These are phyloP conservation scores for Netelia fuscicornis DNA, from an alignment of 2,888 invertebrate species.

Conservation along the genomic window DNA sequence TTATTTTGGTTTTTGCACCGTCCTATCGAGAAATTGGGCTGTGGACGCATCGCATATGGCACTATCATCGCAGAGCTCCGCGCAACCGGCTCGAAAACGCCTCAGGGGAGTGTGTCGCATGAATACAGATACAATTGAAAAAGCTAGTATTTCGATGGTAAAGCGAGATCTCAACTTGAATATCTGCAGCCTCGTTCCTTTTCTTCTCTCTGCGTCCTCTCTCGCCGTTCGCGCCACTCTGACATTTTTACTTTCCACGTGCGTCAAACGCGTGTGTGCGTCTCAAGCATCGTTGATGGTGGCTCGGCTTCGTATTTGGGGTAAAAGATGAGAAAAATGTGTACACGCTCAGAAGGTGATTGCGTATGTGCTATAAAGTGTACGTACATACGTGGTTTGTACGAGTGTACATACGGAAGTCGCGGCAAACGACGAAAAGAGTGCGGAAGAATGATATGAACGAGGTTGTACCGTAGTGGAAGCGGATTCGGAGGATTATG, in stretches of 20 bases:
- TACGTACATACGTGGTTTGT: not conserved
- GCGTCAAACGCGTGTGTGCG: conserved; percentile 5
- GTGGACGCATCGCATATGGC: not conserved
- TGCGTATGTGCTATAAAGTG: conserved; percentile 23
- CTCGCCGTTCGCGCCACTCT: conserved; percentile 12
- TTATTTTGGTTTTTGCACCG: not conserved
- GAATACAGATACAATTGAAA: conserved; percentile 50
- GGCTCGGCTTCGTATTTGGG: conserved; percentile 47
- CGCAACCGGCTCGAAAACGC: not conserved
- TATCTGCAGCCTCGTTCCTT: conserved; percentile 30
- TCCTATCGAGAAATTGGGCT: not conserved
- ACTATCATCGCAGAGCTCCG: not conserved
- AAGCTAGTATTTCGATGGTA: conserved; percentile 13
- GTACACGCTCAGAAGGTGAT: conserved; percentile 30
- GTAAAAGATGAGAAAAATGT: conserved; percentile 59
- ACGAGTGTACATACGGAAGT: conserved; percentile 14
- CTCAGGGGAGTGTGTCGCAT: not conserved
- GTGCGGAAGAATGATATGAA: conserved; percentile 44
- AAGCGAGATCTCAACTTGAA: conserved; percentile 40
- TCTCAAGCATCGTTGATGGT: conserved; percentile 33
- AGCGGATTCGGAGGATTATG: conserved; percentile 19
- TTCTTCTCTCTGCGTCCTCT: conserved; percentile 22
- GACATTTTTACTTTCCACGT: conserved; percentile 40
- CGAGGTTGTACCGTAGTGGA: not conserved
- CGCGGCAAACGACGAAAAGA: conserved; percentile 11